Evolutionary conservation across 1,140 invertebrate genomes (phyloP).

Genomic region (Drosophila tropicalis): DNA sequence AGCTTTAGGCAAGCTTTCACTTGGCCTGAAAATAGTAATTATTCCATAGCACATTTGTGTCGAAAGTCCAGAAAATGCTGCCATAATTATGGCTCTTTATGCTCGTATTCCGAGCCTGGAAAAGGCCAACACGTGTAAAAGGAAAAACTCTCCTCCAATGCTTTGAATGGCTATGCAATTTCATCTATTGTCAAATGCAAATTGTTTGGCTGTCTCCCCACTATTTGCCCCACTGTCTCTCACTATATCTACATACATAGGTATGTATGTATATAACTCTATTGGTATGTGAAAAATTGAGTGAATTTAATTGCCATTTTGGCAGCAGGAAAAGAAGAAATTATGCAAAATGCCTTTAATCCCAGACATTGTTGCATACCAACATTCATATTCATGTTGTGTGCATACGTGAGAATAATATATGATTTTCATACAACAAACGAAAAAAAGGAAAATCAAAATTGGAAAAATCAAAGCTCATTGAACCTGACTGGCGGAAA

Average conservation of each 20-base stretch:
- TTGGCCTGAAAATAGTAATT: no score
- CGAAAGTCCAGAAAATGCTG: no score
- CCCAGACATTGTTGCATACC: constrained; percentile 2
- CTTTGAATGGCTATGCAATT: neutral
- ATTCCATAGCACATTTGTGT: no score
- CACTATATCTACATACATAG: neutral
- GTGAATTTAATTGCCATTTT: constrained; percentile 68
- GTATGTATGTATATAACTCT: neutral
- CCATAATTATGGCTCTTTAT: neutral
- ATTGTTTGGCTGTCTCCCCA: constrained; percentile 31
- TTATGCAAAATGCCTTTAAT: constrained; percentile 52
- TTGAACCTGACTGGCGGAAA: constrained; percentile 31
- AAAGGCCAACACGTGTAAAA: constrained; percentile 3
- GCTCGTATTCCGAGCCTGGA: neutral
- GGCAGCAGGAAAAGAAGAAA: constrained; percentile 38
- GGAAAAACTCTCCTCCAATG: constrained; percentile 3
- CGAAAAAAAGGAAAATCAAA: neutral
- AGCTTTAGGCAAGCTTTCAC: no score
- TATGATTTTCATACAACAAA: constrained; percentile 1
- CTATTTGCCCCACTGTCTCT: neutral
- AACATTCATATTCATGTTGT: constrained; percentile 4
- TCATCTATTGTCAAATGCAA: constrained; percentile 38
- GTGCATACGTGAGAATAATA: constrained; percentile 7
- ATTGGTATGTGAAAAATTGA: constrained; percentile 54
- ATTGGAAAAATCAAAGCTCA: constrained; percentile 61